Percentiles rank a stretch among this genome's conserved stretches.
These are phyloP conservation scores for Eubasilissa regina DNA, from an alignment of 1,140 invertebrate genomes.

Conservation along the genomic window DNA sequence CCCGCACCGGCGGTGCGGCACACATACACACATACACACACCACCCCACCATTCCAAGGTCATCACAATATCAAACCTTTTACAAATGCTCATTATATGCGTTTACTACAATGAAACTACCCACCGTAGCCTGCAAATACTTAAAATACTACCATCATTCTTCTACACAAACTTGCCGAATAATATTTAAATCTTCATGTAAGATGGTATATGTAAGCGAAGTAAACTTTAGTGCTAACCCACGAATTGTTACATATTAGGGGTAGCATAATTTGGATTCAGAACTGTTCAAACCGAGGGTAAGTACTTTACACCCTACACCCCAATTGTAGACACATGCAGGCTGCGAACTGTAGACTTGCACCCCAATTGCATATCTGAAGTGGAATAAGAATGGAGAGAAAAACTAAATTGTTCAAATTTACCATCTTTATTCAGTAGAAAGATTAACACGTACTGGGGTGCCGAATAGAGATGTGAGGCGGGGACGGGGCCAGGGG, in stretches of 20 bases:
- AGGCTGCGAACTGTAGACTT: background rate
- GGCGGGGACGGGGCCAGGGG: background rate
- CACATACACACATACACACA: too few relatives aligned
- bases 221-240: background rate
- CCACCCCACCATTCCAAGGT: too few relatives aligned
- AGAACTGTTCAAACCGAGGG: background rate
- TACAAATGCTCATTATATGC: too few relatives aligned
- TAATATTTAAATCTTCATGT: too few relatives aligned
- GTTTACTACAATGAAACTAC: too few relatives aligned
- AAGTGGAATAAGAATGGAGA: conserved; percentile 53
- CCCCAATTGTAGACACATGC: background rate
- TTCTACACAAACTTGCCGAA: too few relatives aligned
- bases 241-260: conserved; percentile 6
- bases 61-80: too few relatives aligned
- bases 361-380: conserved; percentile 30
- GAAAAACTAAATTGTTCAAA: conserved; percentile 60
- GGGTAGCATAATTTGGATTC: conserved; percentile 9
- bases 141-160: too few relatives aligned
- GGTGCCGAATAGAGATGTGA: conserved; percentile 11
- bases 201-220: background rate
- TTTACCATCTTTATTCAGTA: conserved; percentile 60
- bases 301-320: background rate
- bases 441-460: conserved; percentile 55
- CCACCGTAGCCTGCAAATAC: too few relatives aligned
- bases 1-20: too few relatives aligned